Base-by-base conservation (phyloP, 1,140 invertebrate species). In the Plodia interpunctella region DNA sequence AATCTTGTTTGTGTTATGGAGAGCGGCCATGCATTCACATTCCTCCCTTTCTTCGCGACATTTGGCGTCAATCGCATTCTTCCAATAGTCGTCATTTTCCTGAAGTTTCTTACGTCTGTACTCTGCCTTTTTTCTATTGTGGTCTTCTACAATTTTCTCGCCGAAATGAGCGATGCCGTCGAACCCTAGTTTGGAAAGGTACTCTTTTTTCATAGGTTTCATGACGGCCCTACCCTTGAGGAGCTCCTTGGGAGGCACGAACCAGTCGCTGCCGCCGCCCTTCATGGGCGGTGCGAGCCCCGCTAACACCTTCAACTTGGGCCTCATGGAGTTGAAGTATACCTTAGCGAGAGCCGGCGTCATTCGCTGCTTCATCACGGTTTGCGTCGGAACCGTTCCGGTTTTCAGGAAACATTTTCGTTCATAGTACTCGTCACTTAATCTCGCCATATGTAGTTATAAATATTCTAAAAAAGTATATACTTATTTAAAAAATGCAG, bases 271-370 rank as follows among this genome's bases (percentile, higher is more conserved):
- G 0, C 86, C 83, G 0, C 80, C 83, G 0, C 83, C 86, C 70
- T 82, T 81, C 64, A 88, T 65, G 0, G 70, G 70, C 0, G 86
- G 86, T 55, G 86, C 80, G 0, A 88, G 63, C 0, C 83, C 84
- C 15, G 83, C 83, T 0, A 87, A 66, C 5, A 78, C 60, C 60
- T 85, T 87, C 1, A 82, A 58, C 57, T 80, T 82, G 5, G 70
- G 70, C 4, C 63, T 70, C 86, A 88, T 83, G 0, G 77, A 81
- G 56, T 87, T 83, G 66, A 87, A 88, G 32, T 81, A 87, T 15
- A 88, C 71, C 15, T 75, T 65, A 0, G 86, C 83, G 0, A 88
- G 62, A 0, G 71, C 44, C 9, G 74, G 69, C 18, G 72, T 60
- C 86, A 88, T 88, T 52, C 70, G 79, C 0, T 80, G 65, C 38